Evolutionary conservation across 2,113 vertebrate species (phyloP).

Genomic region (Rhodinocichla rosea): DNA sequence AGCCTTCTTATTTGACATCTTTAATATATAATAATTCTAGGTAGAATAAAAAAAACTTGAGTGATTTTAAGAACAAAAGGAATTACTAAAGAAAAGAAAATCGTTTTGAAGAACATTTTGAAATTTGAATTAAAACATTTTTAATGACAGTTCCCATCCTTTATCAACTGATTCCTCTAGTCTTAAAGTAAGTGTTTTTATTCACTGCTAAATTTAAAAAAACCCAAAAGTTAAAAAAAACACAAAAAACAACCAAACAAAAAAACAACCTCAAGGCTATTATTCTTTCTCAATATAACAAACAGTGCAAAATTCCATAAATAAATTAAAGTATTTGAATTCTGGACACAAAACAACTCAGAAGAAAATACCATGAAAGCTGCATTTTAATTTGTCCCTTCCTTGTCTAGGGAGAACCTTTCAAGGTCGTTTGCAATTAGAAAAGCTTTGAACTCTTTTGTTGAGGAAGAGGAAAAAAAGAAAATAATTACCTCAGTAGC

Average conservation of each 20-base stretch:
- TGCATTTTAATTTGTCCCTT: not conserved
- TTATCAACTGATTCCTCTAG: not conserved
- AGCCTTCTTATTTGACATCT: not conserved
- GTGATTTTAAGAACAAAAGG: not conserved
- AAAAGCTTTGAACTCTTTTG: not conserved
- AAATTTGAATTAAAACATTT: not conserved
- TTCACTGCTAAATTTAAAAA: not conserved
- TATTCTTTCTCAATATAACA: not conserved
- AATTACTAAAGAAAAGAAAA: not conserved
- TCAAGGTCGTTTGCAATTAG: slow-evolving; percentile 1
- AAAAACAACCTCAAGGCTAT: not conserved
- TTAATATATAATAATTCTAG: not conserved
- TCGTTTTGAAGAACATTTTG: not conserved
- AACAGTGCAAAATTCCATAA: not conserved
- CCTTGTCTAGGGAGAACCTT: not conserved
- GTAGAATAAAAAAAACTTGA: not conserved
- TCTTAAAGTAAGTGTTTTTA: not conserved
- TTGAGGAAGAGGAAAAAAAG: not conserved
- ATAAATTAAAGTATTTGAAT: not conserved
- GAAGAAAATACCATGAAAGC: not conserved
- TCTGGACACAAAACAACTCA: not conserved
- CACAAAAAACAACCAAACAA: not conserved
- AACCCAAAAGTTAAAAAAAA: too few relatives aligned
- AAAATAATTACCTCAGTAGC: not conserved
- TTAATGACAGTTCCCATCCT: not conserved